Conservation (phyloP, 2,888 invertebrate genomes). For the Agrilus cyanescens region DNA sequence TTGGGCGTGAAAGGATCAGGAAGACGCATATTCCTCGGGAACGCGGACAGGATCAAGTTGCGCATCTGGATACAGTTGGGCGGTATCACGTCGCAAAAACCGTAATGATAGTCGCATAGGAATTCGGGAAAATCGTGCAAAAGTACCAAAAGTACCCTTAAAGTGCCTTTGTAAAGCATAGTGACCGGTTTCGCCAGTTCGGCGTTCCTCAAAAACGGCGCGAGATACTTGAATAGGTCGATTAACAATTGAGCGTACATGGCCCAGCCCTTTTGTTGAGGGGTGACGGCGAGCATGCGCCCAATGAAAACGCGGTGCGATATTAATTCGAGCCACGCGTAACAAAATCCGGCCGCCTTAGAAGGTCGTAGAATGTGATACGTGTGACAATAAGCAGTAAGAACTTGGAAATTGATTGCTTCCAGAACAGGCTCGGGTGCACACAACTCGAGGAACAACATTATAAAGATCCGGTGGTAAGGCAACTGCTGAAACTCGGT, state of each 20-base stretch:
- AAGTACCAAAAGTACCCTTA: conserved; percentile 86
- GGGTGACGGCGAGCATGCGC: conserved; percentile 78
- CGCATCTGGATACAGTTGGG: conserved; percentile 99
- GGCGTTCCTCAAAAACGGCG: conserved; percentile 94
- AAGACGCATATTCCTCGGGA: conserved; percentile 93
- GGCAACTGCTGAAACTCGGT: conserved; percentile 90
- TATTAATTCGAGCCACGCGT: conserved; percentile 96
- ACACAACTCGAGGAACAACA: conserved; percentile 93
- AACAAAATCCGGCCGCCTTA: conserved; percentile 92
- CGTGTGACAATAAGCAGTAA: conserved; percentile 93
- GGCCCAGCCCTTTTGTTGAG: conserved; percentile 93
- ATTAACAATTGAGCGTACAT: conserved; percentile 94
- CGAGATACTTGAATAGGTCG: conserved; percentile 91
- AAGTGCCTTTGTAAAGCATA: conserved; percentile 88
- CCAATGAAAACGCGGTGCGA: conserved; percentile 95
- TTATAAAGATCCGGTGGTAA: conserved; percentile 92
- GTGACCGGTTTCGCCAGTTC: conserved; percentile 91
- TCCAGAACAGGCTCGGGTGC: conserved; percentile 88
- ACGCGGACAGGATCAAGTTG: conserved; percentile 94
- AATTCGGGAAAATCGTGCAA: conserved; percentile 99
- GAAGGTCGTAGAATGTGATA: conserved; percentile 86
- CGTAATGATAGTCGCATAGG: conserved; percentile 97
- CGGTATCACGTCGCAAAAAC: conserved; percentile 98
- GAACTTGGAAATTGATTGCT: conserved; percentile 85
- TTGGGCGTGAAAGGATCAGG: conserved; percentile 99